Percentiles rank a stretch among this genome's conserved stretches.
Evolutionary conservation across 2,888 invertebrate species (phyloP).

Genomic region (Tachina grossa): DNA sequence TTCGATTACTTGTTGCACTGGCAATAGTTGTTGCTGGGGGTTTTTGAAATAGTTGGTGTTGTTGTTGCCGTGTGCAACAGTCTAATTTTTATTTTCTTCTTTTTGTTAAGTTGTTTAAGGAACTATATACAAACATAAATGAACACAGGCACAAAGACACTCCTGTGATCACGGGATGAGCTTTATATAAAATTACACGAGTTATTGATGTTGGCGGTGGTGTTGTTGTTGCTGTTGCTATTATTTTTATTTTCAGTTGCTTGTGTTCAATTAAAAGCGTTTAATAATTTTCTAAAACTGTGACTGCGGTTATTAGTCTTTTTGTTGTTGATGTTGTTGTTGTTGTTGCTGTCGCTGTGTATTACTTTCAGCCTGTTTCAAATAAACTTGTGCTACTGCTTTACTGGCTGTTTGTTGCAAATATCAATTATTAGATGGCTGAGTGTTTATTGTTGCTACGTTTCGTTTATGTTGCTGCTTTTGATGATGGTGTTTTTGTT

Average conservation of each 20-base stretch:
- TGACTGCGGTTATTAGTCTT: conserved; percentile 78
- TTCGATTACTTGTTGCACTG: conserved; percentile 44
- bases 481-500: conserved; percentile 59
- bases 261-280: conserved; percentile 37
- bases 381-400: conserved; percentile 65
- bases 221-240: conserved; percentile 21
- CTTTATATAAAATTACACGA: conserved; percentile 68
- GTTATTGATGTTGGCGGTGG: conserved; percentile 27
- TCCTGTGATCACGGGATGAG: conserved; percentile 77
- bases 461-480: conserved; percentile 71
- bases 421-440: conserved; percentile 51
- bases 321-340: conserved; percentile 66
- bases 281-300: conserved; percentile 56
- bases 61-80: conserved; percentile 60
- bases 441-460: conserved; percentile 63
- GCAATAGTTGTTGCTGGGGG: conserved; percentile 52
- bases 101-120: conserved; percentile 53
- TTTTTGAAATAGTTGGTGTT: neutral
- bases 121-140: conserved; percentile 54
- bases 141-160: conserved; percentile 38
- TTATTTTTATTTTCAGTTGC: conserved; percentile 49
- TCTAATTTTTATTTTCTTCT: conserved; percentile 22
- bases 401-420: conserved; percentile 53
- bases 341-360: conserved; percentile 50
- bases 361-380: conserved; percentile 44